These are phyloP conservation scores for Enteromius anoplus DNA, from an alignment of 2,797 vertebrate genomes.

Conservation along the genomic window DNA sequence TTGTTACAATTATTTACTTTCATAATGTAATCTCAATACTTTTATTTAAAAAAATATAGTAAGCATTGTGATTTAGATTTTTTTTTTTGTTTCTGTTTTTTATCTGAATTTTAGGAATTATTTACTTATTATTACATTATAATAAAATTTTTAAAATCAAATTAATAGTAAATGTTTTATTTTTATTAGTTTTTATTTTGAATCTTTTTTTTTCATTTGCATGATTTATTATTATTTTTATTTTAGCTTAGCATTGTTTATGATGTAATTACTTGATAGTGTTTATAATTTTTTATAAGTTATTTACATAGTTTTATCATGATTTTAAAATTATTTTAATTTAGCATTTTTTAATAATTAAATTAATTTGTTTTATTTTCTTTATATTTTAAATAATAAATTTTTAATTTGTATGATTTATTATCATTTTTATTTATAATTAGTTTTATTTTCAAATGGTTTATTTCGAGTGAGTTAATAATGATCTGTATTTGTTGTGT, in stretches of 20 bases:
- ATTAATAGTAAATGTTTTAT: background rate
- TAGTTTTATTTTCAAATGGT: no score
- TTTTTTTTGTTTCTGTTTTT: background rate
- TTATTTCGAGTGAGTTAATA: background rate
- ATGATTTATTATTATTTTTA: background rate
- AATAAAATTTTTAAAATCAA: background rate
- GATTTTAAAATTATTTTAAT: no score
- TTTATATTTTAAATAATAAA: no score
- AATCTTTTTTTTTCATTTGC: background rate
- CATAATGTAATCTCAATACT: background rate
- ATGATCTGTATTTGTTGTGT: background rate
- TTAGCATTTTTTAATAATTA: no score
- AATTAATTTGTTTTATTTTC: no score
- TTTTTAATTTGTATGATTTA: no score
- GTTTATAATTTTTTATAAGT: no score
- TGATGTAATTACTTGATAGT: no score
- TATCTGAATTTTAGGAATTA: background rate
- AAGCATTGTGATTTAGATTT: accelerated
- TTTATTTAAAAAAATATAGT: background rate
- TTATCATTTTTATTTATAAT: no score
- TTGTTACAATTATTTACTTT: background rate
- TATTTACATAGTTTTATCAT: no score
- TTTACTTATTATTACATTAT: background rate
- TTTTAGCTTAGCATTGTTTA: background rate
- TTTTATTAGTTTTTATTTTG: background rate